Percentiles rank a stretch among this genome's conserved stretches.
Conservation (phyloP, 2,113 vertebrate species). For the Catagonus wagneri region DNA sequence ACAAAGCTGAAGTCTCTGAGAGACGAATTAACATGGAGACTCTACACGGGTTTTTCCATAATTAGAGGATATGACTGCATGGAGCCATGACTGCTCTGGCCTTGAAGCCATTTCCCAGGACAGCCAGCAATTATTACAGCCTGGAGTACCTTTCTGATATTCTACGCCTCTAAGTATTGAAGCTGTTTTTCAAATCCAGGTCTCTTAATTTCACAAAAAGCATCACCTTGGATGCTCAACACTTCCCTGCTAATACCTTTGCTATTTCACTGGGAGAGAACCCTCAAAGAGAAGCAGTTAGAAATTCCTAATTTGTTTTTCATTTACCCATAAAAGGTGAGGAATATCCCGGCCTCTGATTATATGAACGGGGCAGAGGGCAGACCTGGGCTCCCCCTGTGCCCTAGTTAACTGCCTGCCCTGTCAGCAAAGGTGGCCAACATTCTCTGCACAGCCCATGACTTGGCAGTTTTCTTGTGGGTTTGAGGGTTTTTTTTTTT, state of each 20-base stretch:
- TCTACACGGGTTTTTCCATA: constrained; percentile 92
- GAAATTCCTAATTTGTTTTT: constrained; percentile 80
- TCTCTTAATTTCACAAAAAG: constrained; percentile 92
- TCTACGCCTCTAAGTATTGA: constrained; percentile 87
- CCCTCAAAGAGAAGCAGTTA: constrained; percentile 71
- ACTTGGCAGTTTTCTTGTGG: constrained; percentile 52
- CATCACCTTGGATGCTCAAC: constrained; percentile 84
- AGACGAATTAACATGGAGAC: constrained; percentile 98
- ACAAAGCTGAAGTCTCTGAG: constrained; percentile 95
- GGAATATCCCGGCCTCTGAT: constrained; percentile 73
- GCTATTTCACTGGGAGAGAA: constrained; percentile 50
- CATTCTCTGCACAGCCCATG: constrained; percentile 18
- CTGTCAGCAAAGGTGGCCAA: background rate
- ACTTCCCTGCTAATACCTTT: constrained; percentile 63
- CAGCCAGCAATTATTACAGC: constrained; percentile 93
- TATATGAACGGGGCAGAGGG: constrained; percentile 49
- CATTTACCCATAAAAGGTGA: constrained; percentile 75
- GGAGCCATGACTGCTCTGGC: constrained; percentile 88
- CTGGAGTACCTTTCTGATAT: constrained; percentile 87
- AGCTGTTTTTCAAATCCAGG: constrained; percentile 91
- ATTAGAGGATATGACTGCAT: constrained; percentile 93
- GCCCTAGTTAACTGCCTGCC: constrained; percentile 53
- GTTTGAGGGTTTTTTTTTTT: constrained; percentile 64
- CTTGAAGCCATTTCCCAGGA: constrained; percentile 95
- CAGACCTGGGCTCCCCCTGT: constrained; percentile 58